Percentiles rank a stretch among this genome's conserved stretches.
phyloP scores from a whole-genome alignment of 2,888 invertebrate species.

The Limenitis arthemis region DNA sequence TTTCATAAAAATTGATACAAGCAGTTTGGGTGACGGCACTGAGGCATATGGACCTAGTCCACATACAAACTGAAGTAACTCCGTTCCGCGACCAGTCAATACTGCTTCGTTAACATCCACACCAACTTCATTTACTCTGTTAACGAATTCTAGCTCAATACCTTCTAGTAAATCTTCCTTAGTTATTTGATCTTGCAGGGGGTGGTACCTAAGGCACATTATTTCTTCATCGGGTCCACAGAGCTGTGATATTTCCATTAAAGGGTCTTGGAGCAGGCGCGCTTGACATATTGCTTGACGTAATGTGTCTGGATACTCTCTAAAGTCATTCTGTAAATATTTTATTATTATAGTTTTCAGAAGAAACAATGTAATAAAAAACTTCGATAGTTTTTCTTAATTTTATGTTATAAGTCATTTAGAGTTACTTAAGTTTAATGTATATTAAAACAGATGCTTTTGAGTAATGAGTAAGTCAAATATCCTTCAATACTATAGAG shows the following conservation, averaged over 20 bases:
- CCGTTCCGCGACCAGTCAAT: conserved; percentile 88
- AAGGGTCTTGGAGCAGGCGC: conserved; percentile 93
- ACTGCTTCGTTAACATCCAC: conserved; percentile 97
- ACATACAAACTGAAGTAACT: conserved; percentile 96
- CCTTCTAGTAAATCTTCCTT: conserved; percentile 91
- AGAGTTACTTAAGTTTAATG: background rate
- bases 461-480: too few relatives aligned
- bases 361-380: background rate
- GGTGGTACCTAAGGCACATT: conserved; percentile 92
- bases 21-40: conserved; percentile 93
- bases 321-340: conserved; percentile 78
- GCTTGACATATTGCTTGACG: conserved; percentile 95
- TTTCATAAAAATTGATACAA: conserved; percentile 98
- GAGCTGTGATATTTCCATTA: conserved; percentile 95
- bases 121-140: conserved; percentile 97
- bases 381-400: too few relatives aligned
- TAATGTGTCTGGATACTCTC: conserved; percentile 92
- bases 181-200: conserved; percentile 83
- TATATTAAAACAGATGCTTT: too few relatives aligned
- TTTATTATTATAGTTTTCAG: background rate
- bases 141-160: conserved; percentile 91
- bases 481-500: background rate
- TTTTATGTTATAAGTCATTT: background rate
- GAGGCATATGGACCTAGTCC: conserved; percentile 97
- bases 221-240: conserved; percentile 98